Conservation (phyloP, 1,140 invertebrate species). For the Hermetia illucens region DNA sequence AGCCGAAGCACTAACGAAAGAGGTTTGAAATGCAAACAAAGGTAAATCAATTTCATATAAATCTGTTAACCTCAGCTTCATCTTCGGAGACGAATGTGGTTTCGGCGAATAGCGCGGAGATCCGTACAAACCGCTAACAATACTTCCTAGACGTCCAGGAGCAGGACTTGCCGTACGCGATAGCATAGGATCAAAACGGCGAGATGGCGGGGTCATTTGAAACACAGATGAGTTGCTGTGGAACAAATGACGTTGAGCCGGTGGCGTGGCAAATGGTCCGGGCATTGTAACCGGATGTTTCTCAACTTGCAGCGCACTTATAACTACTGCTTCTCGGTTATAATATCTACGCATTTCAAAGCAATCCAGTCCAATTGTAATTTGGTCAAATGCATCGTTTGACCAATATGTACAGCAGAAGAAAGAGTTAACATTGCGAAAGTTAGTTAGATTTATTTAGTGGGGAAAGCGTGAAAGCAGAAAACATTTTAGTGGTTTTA, state of each 20-base stretch:
- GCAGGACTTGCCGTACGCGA: slow-evolving; percentile 36
- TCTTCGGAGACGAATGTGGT: slow-evolving; percentile 73
- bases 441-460: slow-evolving; percentile 15
- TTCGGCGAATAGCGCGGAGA: slow-evolving; percentile 38
- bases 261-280: slow-evolving; percentile 56
- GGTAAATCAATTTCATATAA: not conserved
- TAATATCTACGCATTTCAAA: slow-evolving; percentile 59
- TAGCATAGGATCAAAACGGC: slow-evolving; percentile 29
- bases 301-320: slow-evolving; percentile 83
- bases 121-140: slow-evolving; percentile 33
- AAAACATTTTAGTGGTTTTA: not conserved
- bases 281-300: slow-evolving; percentile 80
- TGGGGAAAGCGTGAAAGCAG: slow-evolving; percentile 7
- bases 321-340: slow-evolving; percentile 81
- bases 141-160: slow-evolving; percentile 37
- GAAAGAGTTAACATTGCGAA: slow-evolving; percentile 20
- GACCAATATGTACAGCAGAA: slow-evolving; percentile 10
- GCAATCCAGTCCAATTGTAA: slow-evolving; percentile 11
- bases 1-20: too few species aligned
- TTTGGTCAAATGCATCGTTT: slow-evolving; percentile 6
- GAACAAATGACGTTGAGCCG: slow-evolving; percentile 34
- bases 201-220: slow-evolving; percentile 28
- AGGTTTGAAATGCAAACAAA: slow-evolving; percentile 2
- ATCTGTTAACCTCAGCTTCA: slow-evolving; percentile 64
- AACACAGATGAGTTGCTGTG: slow-evolving; percentile 26